These are phyloP conservation scores for Thunnus maccoyii DNA, from an alignment of 2,113 vertebrate genomes.

Conservation along the genomic window DNA sequence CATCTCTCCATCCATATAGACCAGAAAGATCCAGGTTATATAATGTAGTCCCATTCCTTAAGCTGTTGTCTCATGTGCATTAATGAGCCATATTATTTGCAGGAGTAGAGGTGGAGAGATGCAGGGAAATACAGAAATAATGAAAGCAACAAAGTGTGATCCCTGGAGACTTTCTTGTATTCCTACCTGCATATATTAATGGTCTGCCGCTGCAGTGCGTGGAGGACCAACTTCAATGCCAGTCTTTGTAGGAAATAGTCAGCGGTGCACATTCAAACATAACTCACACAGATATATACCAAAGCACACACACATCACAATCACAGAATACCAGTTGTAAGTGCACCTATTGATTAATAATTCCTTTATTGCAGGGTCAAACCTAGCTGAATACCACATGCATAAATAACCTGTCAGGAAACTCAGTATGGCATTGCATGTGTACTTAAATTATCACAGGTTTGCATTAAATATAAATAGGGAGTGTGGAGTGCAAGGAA, in stretches of 20 bases:
- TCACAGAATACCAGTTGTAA: neutral
- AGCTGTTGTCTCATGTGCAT: constrained; percentile 16
- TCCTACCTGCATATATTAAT: constrained; percentile 28
- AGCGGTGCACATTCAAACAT: neutral
- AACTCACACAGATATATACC: neutral
- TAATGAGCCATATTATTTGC: constrained; percentile 61
- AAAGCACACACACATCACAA: neutral
- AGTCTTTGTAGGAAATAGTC: neutral
- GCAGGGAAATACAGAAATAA: constrained; percentile 21
- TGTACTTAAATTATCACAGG: constrained; percentile 33
- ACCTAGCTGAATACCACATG: constrained; percentile 1
- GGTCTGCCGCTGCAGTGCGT: neutral
- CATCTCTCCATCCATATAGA: constrained; percentile 25
- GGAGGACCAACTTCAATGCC: neutral
- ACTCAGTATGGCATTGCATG: constrained; percentile 14
- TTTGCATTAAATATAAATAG: constrained; percentile 57
- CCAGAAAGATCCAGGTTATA: constrained; percentile 28
- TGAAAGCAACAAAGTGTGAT: constrained; percentile 38
- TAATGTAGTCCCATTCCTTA: constrained; percentile 16
- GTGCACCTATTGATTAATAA: neutral
- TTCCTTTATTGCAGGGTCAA: neutral
- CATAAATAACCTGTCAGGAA: constrained; percentile 16
- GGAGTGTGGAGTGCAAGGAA: neutral
- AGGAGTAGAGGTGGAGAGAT: constrained; percentile 19
- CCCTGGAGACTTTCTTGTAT: neutral